phyloP scores from a whole-genome alignment of 2,888 invertebrate species.

The Chouioia cunea region DNA sequence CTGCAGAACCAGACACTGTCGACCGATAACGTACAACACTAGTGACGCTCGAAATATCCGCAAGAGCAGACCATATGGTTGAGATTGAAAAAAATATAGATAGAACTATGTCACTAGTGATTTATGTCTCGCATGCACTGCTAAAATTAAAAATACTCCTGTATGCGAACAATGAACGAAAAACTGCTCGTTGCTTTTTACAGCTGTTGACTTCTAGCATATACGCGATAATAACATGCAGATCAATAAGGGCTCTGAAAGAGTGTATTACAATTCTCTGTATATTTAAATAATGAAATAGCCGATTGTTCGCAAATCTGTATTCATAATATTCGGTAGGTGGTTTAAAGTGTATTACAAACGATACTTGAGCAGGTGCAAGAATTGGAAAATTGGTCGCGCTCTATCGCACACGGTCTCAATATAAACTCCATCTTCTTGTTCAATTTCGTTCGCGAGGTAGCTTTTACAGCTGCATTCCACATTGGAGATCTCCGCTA shows the following conservation, averaged over 20 bases:
- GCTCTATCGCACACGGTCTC: conserved; percentile 15
- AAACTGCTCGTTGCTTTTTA: no score
- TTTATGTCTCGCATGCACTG: conserved; percentile 48
- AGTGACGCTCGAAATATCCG: conserved; percentile 31
- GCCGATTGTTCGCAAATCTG: background rate
- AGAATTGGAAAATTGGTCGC: conserved; percentile 37
- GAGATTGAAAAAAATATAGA: conserved; percentile 7
- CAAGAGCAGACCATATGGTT: background rate
- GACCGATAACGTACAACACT: conserved; percentile 49
- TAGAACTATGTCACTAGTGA: conserved; percentile 41
- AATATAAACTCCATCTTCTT: conserved; percentile 8
- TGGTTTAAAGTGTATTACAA: conserved; percentile 17
- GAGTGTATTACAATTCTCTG: background rate
- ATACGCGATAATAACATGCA: no score
- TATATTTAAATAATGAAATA: background rate
- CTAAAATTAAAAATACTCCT: conserved; percentile 40
- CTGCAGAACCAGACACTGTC: conserved; percentile 18
- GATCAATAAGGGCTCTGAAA: no score
- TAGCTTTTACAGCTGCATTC: conserved; percentile 25
- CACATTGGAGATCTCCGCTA: background rate
- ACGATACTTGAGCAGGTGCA: conserved; percentile 21
- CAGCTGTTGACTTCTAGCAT: no score
- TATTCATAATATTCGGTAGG: conserved; percentile 3
- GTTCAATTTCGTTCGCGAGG: background rate
- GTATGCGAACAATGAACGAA: background rate